Percentiles rank a stretch among this genome's conserved stretches.
phyloP scores from a whole-genome alignment of 2,888 invertebrate species.

The Achlya flavicornis region DNA sequence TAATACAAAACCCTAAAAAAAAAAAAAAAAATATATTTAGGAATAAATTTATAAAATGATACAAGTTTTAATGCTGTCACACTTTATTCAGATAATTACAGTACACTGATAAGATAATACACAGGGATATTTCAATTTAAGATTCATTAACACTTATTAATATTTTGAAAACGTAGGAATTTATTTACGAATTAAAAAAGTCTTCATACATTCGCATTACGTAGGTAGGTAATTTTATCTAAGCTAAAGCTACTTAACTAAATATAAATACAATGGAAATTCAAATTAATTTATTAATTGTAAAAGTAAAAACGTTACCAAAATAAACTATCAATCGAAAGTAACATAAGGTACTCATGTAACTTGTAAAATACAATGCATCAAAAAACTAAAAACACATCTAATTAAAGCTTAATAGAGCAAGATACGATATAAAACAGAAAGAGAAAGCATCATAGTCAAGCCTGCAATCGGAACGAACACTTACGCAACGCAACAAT shows the following conservation, averaged over 20 bases:
- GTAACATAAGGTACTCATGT: neutral
- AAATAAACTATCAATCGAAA: neutral
- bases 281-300: neutral
- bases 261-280: neutral
- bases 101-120: conserved; percentile 34
- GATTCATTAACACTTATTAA: conserved; percentile 20
- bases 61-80: conserved; percentile 55
- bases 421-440: conserved; percentile 22
- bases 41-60: neutral
- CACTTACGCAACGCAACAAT: neutral
- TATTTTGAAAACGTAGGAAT: neutral
- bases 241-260: neutral
- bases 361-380: conserved; percentile 1
- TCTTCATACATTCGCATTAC: too few species aligned
- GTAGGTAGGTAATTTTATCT: neutral
- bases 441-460: conserved; percentile 26
- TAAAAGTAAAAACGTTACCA: conserved; percentile 6
- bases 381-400: conserved; percentile 23
- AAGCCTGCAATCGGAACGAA: conserved; percentile 16
- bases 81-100: conserved; percentile 62
- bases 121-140: conserved; percentile 29
- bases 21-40: too few species aligned
- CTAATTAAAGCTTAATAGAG: conserved; percentile 51
- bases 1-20: too few species aligned
- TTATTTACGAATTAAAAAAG: neutral